A percentile compares a stretch with the other conserved stretches of the same genome.
phyloP scores from a whole-genome alignment of 53 echinoderm and acorn worm species.

The Zoroaster sp. region DNA sequence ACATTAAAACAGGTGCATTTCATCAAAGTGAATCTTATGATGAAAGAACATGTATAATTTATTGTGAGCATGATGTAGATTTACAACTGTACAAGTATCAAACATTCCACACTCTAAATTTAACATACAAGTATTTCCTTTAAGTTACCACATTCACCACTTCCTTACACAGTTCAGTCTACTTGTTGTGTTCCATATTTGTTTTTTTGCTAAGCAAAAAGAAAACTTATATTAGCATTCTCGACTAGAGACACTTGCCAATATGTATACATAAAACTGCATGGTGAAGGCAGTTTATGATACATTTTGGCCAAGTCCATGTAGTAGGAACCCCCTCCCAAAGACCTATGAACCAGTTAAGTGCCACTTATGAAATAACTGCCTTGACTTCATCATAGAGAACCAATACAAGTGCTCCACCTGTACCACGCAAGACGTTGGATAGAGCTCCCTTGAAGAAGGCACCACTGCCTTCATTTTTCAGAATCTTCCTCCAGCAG shows the following conservation, averaged over 20 bases:
- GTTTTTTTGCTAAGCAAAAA: not conserved
- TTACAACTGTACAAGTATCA: constrained; percentile 39
- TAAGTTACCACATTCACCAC: not conserved
- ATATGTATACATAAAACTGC: not conserved
- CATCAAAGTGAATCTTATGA: not conserved
- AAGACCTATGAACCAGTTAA: not conserved
- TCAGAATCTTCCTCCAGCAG: constrained; percentile 90
- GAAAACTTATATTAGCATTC: not conserved
- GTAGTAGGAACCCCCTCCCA: not conserved
- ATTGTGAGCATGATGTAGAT: not conserved
- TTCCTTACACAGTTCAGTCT: not conserved
- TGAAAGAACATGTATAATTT: not conserved
- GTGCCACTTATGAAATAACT: not conserved
- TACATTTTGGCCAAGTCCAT: not conserved
- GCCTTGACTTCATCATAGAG: constrained; percentile 87
- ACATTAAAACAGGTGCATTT: not conserved
- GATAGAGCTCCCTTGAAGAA: constrained; percentile 99
- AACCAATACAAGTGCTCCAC: constrained; percentile 90
- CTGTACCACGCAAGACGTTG: constrained; percentile 94
- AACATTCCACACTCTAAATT: constrained; percentile 12
- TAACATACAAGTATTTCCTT: not conserved
- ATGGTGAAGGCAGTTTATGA: not conserved
- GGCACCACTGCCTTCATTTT: constrained; percentile 71
- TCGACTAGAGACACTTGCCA: not conserved
- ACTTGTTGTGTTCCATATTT: not conserved